Conservation (phyloP, 2,797 vertebrate species). For the Gobio occitaniae region DNA sequence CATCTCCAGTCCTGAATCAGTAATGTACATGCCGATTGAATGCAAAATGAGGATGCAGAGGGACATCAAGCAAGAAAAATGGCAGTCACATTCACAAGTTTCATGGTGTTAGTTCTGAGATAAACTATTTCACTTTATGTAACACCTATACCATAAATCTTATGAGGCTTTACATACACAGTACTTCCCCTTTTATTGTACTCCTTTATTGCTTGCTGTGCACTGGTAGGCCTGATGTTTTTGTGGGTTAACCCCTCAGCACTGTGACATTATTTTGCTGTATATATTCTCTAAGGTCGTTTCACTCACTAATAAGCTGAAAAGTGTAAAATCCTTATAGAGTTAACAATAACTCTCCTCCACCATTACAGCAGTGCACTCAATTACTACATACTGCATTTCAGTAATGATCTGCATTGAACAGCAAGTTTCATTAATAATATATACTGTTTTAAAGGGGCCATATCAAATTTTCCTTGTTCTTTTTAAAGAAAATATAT, state of each 20-base stretch:
- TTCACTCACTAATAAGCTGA: constrained; percentile 1
- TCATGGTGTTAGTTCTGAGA: constrained; percentile 74
- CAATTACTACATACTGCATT: not conserved
- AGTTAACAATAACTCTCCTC: not conserved
- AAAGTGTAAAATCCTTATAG: not conserved
- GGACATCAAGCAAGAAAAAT: constrained; percentile 70
- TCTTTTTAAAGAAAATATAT: not conserved
- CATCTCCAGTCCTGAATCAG: constrained; percentile 61
- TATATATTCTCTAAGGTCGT: constrained; percentile 6
- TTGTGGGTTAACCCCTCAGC: not conserved
- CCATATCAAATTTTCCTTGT: not conserved
- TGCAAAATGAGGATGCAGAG: constrained; percentile 62
- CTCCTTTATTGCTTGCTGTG: constrained; percentile 3
- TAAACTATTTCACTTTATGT: constrained; percentile 78
- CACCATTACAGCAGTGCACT: not conserved
- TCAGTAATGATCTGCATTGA: not conserved
- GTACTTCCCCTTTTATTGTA: constrained; percentile 46
- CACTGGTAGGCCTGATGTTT: not conserved
- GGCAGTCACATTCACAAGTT: constrained; percentile 71
- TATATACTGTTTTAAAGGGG: not conserved
- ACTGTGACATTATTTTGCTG: not conserved
- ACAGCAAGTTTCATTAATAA: not conserved
- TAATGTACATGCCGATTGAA: constrained; percentile 65
- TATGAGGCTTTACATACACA: constrained; percentile 62
- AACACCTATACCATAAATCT: constrained; percentile 74